Percentiles rank a stretch among this genome's conserved stretches.
phyloP scores from a whole-genome alignment of 1,140 invertebrate species.

The Musca domestica region DNA sequence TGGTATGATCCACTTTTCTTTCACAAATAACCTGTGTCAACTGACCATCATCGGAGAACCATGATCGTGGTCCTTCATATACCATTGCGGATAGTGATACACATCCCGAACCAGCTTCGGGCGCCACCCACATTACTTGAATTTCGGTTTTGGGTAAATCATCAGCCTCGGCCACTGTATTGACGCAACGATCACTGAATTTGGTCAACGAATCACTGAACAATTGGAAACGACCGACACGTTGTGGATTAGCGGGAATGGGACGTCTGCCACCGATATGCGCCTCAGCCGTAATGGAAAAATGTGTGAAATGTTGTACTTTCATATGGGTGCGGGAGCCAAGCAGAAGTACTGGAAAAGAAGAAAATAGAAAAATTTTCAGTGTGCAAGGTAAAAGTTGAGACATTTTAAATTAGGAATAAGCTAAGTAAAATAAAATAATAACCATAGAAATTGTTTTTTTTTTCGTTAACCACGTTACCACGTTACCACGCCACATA shows the following conservation, averaged over 20 bases:
- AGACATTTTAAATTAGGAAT: too few species aligned
- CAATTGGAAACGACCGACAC: conserved; percentile 75
- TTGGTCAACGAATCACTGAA: conserved; percentile 75
- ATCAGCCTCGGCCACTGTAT: conserved; percentile 78
- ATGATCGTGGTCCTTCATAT: conserved; percentile 74
- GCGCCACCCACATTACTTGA: conserved; percentile 88
- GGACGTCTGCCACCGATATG: conserved; percentile 58
- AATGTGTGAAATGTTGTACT: conserved; percentile 79
- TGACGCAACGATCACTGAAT: conserved; percentile 83
- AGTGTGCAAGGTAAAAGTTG: too few species aligned
- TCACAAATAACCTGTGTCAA: conserved; percentile 83
- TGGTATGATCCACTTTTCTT: conserved; percentile 50
- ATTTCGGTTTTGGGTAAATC: conserved; percentile 81
- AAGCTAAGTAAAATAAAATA: too few species aligned
- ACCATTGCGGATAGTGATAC: conserved; percentile 81
- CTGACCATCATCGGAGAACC: conserved; percentile 88
- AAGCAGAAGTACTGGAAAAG: conserved; percentile 66
- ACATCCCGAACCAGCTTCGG: conserved; percentile 78
- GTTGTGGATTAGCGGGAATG: conserved; percentile 51
- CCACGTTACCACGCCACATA: too few species aligned
- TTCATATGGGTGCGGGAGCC: conserved; percentile 70
- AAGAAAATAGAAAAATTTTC: too few species aligned
- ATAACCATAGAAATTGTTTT: too few species aligned
- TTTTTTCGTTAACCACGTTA: too few species aligned
- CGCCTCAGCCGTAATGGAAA: conserved; percentile 76